Evolutionary conservation across 1,140 invertebrate species (phyloP).

Genomic region (Neotoxoptera formosana): DNA sequence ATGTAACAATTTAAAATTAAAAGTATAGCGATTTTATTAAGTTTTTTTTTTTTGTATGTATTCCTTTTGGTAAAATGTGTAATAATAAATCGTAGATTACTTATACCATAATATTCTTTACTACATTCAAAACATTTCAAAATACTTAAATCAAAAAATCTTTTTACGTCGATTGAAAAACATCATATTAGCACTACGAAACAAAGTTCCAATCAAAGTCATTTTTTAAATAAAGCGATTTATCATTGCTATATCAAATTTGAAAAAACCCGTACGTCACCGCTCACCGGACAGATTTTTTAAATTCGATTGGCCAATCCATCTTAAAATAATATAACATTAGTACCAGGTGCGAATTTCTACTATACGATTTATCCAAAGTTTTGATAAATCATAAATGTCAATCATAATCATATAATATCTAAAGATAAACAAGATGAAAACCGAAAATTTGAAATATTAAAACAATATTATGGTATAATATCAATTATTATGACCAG

Average conservation of each 20-base stretch:
- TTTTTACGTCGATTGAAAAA: background rate
- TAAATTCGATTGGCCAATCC: background rate
- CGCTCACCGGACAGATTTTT: background rate
- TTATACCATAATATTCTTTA: background rate
- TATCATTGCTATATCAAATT: conserved; percentile 13
- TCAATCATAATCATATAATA: background rate
- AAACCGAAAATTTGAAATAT: background rate
- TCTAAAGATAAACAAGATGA: background rate
- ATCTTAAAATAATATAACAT: background rate
- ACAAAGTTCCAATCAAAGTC: background rate
- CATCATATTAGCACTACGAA: background rate
- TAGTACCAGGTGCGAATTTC: background rate
- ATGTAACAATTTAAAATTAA: background rate
- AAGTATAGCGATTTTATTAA: background rate
- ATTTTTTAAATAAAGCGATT: background rate
- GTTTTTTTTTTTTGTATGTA: background rate
- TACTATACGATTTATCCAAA: background rate
- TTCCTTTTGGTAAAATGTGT: background rate
- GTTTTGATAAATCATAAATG: background rate
- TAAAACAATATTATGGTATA: background rate
- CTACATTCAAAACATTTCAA: background rate
- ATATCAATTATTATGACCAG: background rate
- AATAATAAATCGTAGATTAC: background rate
- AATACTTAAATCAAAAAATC: background rate
- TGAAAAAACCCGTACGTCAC: background rate